Evolutionary conservation across 2,888 invertebrate genomes (phyloP).

Genomic region (Dryomyza anilis): DNA sequence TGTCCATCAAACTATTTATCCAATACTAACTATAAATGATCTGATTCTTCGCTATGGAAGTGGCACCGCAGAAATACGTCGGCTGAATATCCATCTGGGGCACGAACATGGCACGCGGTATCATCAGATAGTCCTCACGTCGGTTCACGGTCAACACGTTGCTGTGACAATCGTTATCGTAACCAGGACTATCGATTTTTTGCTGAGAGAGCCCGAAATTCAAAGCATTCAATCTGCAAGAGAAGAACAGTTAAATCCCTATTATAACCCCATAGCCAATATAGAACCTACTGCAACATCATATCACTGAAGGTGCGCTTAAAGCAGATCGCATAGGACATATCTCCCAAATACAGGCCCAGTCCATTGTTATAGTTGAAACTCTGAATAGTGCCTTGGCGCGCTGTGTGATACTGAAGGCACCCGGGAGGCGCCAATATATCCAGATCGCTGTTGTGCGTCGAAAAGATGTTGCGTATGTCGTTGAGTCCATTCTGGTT

Average conservation of each 20-base stretch:
- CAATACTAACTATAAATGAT: constrained; percentile 1
- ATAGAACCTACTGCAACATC: constrained; percentile 50
- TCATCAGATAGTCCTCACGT: constrained; percentile 65
- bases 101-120: constrained; percentile 63
- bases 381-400: constrained; percentile 64
- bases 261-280: too few relatives aligned
- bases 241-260: not conserved
- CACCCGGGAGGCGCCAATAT: constrained; percentile 69
- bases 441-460: constrained; percentile 48
- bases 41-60: constrained; percentile 28
- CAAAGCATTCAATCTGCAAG: constrained; percentile 44
- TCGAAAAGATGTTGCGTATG: constrained; percentile 48
- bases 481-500: constrained; percentile 36
- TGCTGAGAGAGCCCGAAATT: constrained; percentile 47
- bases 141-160: constrained; percentile 62
- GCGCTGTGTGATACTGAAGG: constrained; percentile 69
- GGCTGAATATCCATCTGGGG: constrained; percentile 53
- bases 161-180: constrained; percentile 65
- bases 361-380: constrained; percentile 68
- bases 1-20: not conserved
- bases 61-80: constrained; percentile 57
- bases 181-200: constrained; percentile 29
- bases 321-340: constrained; percentile 71
- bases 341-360: constrained; percentile 66
- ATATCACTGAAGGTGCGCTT: constrained; percentile 52